These are phyloP conservation scores for Saguinus midas DNA, from an alignment of 2,113 vertebrate genomes.

Conservation along the genomic window DNA sequence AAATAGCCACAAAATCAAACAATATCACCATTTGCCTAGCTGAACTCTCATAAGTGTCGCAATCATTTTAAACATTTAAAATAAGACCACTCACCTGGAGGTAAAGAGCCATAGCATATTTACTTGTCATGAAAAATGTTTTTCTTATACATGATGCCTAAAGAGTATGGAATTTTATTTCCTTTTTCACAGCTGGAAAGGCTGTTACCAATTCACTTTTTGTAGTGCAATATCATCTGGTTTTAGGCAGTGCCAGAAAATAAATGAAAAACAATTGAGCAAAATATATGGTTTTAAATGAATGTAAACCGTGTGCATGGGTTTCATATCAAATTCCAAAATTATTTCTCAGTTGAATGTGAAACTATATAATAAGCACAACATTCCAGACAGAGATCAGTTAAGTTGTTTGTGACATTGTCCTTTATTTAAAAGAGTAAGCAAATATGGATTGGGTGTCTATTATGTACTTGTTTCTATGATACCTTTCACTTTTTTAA, in stretches of 20 bases:
- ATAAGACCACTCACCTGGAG: not conserved
- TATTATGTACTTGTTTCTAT: not conserved
- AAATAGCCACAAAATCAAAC: not conserved
- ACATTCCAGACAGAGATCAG: not conserved
- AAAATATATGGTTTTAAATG: not conserved
- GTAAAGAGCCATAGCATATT: slow-evolving; percentile 1
- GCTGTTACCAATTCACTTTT: not conserved
- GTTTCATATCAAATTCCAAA: not conserved
- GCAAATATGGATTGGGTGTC: not conserved
- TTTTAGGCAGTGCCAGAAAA: not conserved
- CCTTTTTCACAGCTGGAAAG: slow-evolving; percentile 51
- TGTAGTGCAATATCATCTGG: not conserved
- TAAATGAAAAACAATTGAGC: not conserved
- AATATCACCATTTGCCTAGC: not conserved
- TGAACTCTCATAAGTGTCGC: not conserved
- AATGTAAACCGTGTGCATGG: not conserved
- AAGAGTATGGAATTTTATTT: slow-evolving; percentile 1
- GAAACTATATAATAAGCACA: not conserved
- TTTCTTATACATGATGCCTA: not conserved
- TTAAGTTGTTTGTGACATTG: not conserved
- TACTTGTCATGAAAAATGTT: slow-evolving; percentile 38
- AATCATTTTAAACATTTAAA: slow-evolving; percentile 28
- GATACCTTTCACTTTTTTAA: not conserved
- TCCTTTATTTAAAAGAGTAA: not conserved
- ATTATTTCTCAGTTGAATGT: not conserved